Percentiles rank a stretch among this genome's conserved stretches.
phyloP scores from a whole-genome alignment of 2,888 invertebrate genomes.

The Dicranocentrus wangi region DNA sequence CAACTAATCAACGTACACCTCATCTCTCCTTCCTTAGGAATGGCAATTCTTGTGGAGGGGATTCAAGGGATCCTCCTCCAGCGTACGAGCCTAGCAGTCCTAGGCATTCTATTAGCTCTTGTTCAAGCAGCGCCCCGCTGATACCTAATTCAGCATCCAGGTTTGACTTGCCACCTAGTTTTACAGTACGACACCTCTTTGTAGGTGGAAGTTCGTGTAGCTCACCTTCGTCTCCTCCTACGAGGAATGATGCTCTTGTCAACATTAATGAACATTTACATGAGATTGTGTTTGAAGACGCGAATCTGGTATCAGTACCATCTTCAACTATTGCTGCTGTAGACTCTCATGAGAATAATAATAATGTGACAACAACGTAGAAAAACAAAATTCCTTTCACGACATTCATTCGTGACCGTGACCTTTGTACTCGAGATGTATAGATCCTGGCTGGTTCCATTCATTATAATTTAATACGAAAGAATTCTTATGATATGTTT shows the following conservation, averaged over 20 bases:
- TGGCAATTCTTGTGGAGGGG: not conserved
- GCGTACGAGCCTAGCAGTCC: constrained; percentile 56
- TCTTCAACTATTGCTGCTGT: too few relatives aligned
- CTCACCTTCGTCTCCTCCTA: not conserved
- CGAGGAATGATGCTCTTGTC: not conserved
- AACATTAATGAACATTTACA: constrained; percentile 49
- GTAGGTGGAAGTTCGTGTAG: constrained; percentile 17
- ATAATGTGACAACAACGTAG: too few relatives aligned
- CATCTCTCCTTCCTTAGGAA: too few relatives aligned
- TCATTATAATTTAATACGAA: too few relatives aligned
- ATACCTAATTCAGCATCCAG: constrained; percentile 42
- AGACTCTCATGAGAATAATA: too few relatives aligned
- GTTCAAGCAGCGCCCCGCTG: constrained; percentile 42
- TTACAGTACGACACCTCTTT: constrained; percentile 36
- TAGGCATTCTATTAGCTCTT: constrained; percentile 43
- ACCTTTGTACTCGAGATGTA: too few relatives aligned
- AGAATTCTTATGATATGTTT: too few relatives aligned
- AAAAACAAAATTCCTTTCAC: too few relatives aligned
- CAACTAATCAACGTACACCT: too few relatives aligned
- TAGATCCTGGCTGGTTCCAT: too few relatives aligned
- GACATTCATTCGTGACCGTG: too few relatives aligned
- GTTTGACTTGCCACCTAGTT: constrained; percentile 50
- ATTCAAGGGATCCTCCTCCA: constrained; percentile 44
- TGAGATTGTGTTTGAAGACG: constrained; percentile 39
- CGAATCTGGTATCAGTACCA: too few relatives aligned